Evolutionary conservation across 2,888 invertebrate genomes (phyloP), one percentile per base, ranked within the genome.

Genomic region (Macropis europaea): DNA sequence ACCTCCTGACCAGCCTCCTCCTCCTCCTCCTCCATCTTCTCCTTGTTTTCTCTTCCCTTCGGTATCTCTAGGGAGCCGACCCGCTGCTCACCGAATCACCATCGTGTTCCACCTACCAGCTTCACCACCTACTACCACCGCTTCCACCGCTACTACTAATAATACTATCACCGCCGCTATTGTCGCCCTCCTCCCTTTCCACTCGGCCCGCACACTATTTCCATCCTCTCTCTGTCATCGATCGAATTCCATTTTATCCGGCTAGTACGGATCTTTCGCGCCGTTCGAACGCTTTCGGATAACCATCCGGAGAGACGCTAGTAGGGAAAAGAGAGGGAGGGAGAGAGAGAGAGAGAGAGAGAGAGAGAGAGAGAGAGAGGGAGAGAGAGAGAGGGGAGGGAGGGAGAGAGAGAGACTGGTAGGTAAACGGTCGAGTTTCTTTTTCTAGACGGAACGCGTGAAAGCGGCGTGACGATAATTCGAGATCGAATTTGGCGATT

Each of bases 21-120:
- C 73, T 47, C 75, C 68, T 62, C 70, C 67, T 60, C 71, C 54
- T 74, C 43, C 60, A 67, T 56, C 62, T 56, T 47, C 32, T 42
- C 45, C 45, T 60, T 69, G 48, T 50, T 36, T 63, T 38, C 42
- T 68, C 72, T 74, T 60, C 52, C 50, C 50, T 73, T 69, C 56
- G 48, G 40, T 56, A 57, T 45, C 60, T 70, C 63, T 60, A 64
- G 66, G 60, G 36, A 69, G 56, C 62, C 53, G 53, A 57, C 68
- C 72, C 79, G 79, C 68, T 83, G 76, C 76, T 81, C 82, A 82
- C 84, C 83, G 82, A 82, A 84, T 79, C 80, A 77, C 79, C 77
- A 62, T 76, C 79, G 66, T 71, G 66, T 79, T 77, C 54, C 73
- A 78, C 71, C 76, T 69, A 62, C 71, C 66, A 43, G 50, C 73